Conservation (phyloP, 1,140 invertebrate genomes). For the Pectinophora gossypiella region DNA sequence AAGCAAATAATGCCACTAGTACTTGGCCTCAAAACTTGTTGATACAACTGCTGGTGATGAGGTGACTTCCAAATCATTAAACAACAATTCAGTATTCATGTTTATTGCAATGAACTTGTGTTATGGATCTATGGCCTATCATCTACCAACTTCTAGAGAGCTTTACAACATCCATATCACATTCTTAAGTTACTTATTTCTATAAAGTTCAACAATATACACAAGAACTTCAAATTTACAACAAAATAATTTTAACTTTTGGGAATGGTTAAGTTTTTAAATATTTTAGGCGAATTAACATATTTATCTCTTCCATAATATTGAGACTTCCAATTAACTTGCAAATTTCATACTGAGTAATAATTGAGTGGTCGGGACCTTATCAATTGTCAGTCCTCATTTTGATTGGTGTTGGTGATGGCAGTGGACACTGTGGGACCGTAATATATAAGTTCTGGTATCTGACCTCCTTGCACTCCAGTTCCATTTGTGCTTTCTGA, state of each 20-base stretch:
- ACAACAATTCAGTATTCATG: conserved; percentile 7
- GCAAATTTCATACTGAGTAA: conserved; percentile 39
- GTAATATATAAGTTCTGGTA: conserved; percentile 95
- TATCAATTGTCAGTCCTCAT: conserved; percentile 62
- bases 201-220: conserved; percentile 60
- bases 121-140: conserved; percentile 26
- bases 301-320: neutral
- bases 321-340: neutral
- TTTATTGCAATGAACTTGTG: conserved; percentile 52
- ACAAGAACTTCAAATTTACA: conserved; percentile 45
- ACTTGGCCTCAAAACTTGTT: no score
- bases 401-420: conserved; percentile 41
- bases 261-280: conserved; percentile 45
- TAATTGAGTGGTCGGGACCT: conserved; percentile 39
- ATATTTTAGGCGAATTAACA: conserved; percentile 12
- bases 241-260: conserved; percentile 56
- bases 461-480: conserved; percentile 95
- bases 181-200: conserved; percentile 55
- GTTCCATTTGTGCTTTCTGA: conserved; percentile 96
- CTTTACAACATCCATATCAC: conserved; percentile 73
- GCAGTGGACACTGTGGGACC: conserved; percentile 79
- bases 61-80: no score
- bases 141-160: conserved; percentile 60
- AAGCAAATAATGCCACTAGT: no score
- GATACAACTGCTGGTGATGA: no score